A percentile compares a stretch with the other conserved stretches of the same genome.
Conservation (phyloP, 2,888 invertebrate genomes). For the Aquatica leii region DNA sequence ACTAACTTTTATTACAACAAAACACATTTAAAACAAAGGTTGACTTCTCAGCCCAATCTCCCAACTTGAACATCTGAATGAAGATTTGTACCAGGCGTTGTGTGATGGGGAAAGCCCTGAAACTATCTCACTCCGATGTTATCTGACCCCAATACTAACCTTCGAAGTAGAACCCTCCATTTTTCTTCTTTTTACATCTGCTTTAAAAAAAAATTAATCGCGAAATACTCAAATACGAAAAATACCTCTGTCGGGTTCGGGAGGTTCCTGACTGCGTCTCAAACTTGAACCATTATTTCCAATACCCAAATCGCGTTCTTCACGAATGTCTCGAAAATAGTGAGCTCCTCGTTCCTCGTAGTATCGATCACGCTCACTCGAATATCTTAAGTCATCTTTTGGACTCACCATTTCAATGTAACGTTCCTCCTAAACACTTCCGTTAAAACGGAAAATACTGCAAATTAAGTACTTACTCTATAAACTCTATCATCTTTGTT, state of each 20-base stretch:
- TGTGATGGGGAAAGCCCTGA: slow-evolving; percentile 53
- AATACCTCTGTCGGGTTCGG: slow-evolving; percentile 71
- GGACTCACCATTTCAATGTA: slow-evolving; percentile 59
- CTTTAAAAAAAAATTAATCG: slow-evolving; percentile 41
- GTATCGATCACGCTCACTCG: slow-evolving; percentile 64
- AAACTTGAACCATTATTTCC: slow-evolving; percentile 62
- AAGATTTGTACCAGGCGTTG: slow-evolving; percentile 25
- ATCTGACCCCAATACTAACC: slow-evolving; percentile 78
- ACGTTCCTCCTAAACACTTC: slow-evolving; percentile 62
- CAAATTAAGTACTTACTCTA: slow-evolving; percentile 50
- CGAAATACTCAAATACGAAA: background rate
- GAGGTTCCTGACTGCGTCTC: slow-evolving; percentile 65
- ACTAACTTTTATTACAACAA: slow-evolving; percentile 28
- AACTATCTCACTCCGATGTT: slow-evolving; percentile 58
- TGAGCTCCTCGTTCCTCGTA: slow-evolving; percentile 58
- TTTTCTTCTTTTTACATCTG: slow-evolving; percentile 87
- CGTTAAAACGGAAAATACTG: background rate
- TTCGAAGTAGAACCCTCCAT: slow-evolving; percentile 80
- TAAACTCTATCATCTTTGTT: slow-evolving; percentile 56
- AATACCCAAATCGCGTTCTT: slow-evolving; percentile 66
- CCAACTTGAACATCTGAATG: slow-evolving; percentile 57
- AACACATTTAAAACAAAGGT: slow-evolving; percentile 33
- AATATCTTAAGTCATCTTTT: slow-evolving; percentile 59
- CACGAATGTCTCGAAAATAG: slow-evolving; percentile 56
- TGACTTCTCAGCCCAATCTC: slow-evolving; percentile 67